Evolutionary conservation across 2,113 vertebrate genomes (phyloP).

Genomic region (Suncus etruscus): DNA sequence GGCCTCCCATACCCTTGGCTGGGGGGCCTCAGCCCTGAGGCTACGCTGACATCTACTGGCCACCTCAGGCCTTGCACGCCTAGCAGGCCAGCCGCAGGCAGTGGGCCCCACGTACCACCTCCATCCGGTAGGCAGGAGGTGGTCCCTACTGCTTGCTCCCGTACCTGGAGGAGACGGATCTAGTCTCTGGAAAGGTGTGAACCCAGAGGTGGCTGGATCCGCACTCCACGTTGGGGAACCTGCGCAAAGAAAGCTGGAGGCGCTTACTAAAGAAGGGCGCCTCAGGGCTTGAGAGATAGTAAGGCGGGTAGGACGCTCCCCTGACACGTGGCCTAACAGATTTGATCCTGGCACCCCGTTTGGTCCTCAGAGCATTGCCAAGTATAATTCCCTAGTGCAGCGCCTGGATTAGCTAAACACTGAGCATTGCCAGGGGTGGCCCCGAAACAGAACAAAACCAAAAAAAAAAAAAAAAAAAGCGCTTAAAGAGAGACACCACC

Average conservation of each 20-base stretch:
- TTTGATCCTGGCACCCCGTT: too few relatives aligned
- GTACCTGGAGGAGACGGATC: background rate
- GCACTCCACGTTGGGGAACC: background rate
- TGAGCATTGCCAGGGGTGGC: too few relatives aligned
- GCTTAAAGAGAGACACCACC: too few relatives aligned
- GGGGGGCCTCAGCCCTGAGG: constrained; percentile 75
- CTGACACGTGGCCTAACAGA: background rate
- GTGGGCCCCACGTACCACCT: rapidly evolving
- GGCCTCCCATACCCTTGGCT: background rate
- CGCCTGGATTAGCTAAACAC: too few relatives aligned
- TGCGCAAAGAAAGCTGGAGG: too few relatives aligned
- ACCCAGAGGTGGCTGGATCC: background rate
- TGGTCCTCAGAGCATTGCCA: too few relatives aligned
- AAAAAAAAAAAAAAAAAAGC: too few relatives aligned
- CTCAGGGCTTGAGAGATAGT: too few relatives aligned
- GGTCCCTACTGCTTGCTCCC: background rate
- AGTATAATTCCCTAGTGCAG: too few relatives aligned
- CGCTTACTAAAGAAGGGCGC: background rate
- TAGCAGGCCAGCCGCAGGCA: constrained; percentile 64
- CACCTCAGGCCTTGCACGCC: constrained; percentile 73
- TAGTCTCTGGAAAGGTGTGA: background rate
- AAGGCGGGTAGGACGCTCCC: too few relatives aligned
- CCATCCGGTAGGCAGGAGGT: rapidly evolving
- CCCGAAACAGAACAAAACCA: too few relatives aligned
- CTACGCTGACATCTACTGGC: constrained; percentile 83